Base-by-base conservation (phyloP, 2,888 invertebrate species). In the Zonitis immaculata region DNA sequence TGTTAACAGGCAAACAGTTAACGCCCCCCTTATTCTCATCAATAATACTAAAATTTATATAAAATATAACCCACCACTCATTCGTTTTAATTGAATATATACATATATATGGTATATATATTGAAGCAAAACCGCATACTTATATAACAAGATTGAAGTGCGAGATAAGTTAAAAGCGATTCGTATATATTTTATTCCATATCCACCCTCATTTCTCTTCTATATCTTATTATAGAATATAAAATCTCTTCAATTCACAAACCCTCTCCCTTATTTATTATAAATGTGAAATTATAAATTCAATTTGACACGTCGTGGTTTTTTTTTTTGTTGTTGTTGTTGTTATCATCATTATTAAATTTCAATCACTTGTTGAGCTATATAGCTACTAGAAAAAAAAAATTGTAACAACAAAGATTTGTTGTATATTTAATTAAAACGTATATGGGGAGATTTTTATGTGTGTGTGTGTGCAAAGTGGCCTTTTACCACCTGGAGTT, bases 401-500 rank as follows among this genome's bases (percentile, higher is more conserved):
- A n/a, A n/a, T n/a, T n/a, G n/a, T n/a, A n/a, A n/a, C n/a, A n/a
- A n/a, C n/a, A n/a, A n/a, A n/a, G n/a, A n/a, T n/a, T n/a, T n/a
- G n/a, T 32, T 32, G 12, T 16, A 32, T n/a, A 3, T 14, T 32
- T 12, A 2, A 32, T 32, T 32, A 14, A 32, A n/a, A n/a, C n/a
- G n/a, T n/a, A n/a, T n/a, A n/a, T n/a, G 28, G 28, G 32, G 4
- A 32, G 12, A 32, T 32, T 22, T 14, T 3, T 11, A 43, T 12
- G 49, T 27, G 27, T 53, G 47, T 58, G 57, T 51, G 46, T 60
- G 58, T 61, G 64, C 61, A 68, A 68, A 72, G 69, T 70, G 70
- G 70, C 73, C 69, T 71, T 70, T 72, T 73, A 71, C 74, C 75
- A 71, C 75, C 74, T 70, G 73, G 70, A 62, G 74, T 58, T 68